Base-by-base conservation (phyloP, 2,888 invertebrate species). In the Axea sp. region DNA sequence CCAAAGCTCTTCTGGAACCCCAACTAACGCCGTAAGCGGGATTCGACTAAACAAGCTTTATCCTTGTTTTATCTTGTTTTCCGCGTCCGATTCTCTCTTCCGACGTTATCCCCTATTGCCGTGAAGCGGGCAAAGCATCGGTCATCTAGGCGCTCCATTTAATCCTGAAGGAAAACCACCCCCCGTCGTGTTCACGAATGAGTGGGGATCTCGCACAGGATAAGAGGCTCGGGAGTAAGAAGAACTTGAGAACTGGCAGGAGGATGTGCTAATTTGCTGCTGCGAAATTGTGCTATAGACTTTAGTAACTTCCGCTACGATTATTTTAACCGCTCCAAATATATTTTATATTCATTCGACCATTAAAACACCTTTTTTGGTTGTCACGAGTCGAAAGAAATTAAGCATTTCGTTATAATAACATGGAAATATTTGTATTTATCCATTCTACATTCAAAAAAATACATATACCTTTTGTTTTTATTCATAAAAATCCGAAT, bases 61-160 rank as follows among this genome's bases (percentile, higher is more conserved):
- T 85, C 84, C 84, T 84, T 83, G 84, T 86, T 86, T 85, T 86
- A 86, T 86, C 86, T 86, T 84, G 82, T 85, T 84, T 84, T 83
- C 83, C 76, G 60, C 76, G 73, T 75, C 77, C 78, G 17, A 77
- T 65, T 73, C 73, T 75, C 71, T 75, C 60, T 57, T 47, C 43
- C 59, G 39, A 17, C 65, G 62, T 76, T 74, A 73, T 74, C 60
- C 74, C 75, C 65, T 64, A 76, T 73, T 69, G 59, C 47, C 73
- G 65, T 68, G 55, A 39, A 73, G 65, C 72, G 72, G 78, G 76
- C 80, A 80, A n/a, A 82, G 84, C 85, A 86, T 86, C 86, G 86
- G 86, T 86, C 86, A 86, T 86, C 86, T 82, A 83, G 83, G 81
- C 86, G 86, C 82, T 86, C 86, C 85, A 86, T 86, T 86, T 86